These are phyloP conservation scores for Diachasmimorpha longicaudata DNA, from an alignment of 1,140 invertebrate species.

Conservation along the genomic window DNA sequence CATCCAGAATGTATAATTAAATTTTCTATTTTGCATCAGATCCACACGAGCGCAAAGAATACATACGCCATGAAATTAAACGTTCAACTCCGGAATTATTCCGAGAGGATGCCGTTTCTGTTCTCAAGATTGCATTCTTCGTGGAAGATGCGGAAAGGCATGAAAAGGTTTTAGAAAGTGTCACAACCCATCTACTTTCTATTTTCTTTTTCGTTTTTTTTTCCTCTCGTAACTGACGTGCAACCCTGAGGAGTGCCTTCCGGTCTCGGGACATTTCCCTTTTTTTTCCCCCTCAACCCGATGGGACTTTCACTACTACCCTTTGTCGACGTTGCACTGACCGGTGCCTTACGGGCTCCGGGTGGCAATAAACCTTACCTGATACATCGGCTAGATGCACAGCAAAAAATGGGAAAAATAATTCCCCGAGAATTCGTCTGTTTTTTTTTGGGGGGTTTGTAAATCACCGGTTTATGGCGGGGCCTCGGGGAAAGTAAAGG, in stretches of 20 bases:
- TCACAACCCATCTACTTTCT: constrained; percentile 7
- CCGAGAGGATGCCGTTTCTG: background rate
- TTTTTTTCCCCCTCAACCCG: constrained; percentile 30
- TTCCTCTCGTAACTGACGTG: background rate
- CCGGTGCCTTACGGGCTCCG: background rate
- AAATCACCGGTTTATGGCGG: constrained; percentile 37
- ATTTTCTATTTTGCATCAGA: constrained; percentile 1
- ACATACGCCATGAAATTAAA: background rate
- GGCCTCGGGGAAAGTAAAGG: constrained; percentile 50
- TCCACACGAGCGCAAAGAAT: background rate
- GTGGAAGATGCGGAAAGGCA: background rate
- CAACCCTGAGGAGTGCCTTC: constrained; percentile 24
- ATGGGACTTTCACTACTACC: constrained; percentile 51
- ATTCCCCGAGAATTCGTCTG: constrained; percentile 12
- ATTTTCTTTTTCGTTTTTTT: background rate
- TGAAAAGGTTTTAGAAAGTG: background rate
- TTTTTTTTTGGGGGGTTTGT: constrained; percentile 33
- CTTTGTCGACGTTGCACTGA: constrained; percentile 43
- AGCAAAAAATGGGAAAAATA: constrained; percentile 28
- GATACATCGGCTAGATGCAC: constrained; percentile 15
- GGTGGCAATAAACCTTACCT: constrained; percentile 46
- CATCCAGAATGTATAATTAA: constrained; percentile 23
- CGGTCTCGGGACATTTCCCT: constrained; percentile 25
- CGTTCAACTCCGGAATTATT: background rate
- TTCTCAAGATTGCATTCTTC: background rate